Evolutionary conservation across 30 jellyfish, hydroid and myxozoan species (phyloP), one percentile per base, ranked within the genome.

Genomic region (Turritopsis dohrnii): DNA sequence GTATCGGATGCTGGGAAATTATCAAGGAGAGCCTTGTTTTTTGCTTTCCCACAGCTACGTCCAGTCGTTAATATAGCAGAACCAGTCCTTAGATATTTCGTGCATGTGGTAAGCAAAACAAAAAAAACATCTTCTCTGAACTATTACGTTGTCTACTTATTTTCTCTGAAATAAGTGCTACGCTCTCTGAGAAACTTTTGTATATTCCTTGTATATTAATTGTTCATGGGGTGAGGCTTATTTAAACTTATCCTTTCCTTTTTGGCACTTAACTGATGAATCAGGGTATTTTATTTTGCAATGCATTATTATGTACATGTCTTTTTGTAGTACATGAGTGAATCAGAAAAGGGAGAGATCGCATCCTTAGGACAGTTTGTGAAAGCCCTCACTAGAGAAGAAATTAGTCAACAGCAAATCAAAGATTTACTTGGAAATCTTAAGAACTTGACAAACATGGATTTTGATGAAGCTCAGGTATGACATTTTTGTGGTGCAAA

Each of bases 381-480:
- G 26, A 86, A 65, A 28, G 92, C 95, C 26, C 65, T 90, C 86
- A 90, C 97, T 21, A 69, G 97, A 73, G 71, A 80, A n/a, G 97
- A 90, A 74, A 81, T 90, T 52, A 86, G 83, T 53, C 81, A 90
- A 77, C 86, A 93, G 22, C 52, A 84, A 8, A 71, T 90, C 25
- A 77, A 84, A 60, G 97, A 90, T 54, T 83, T 90, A 24, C 84
- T 90, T 52, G 93, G 66, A 20, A 81, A 72, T 27, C 31, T 86
- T 0, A 92, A 81, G 74, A 75, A 90, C 30, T 84, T 90, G 41
- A 83, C 86, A 0, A 89, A 89, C 21, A 80, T 81, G 31, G 97
- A 90, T 29, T 90, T 93, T 90, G 93, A 90, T 54, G 97, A 90
- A 83, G 93, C 94, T 1, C 97, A 89, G 94, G 96, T 89, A 75